Evolutionary conservation across 2,113 vertebrate genomes (phyloP), one percentile per base, ranked within the genome.

Genomic region (Procavia capensis): DNA sequence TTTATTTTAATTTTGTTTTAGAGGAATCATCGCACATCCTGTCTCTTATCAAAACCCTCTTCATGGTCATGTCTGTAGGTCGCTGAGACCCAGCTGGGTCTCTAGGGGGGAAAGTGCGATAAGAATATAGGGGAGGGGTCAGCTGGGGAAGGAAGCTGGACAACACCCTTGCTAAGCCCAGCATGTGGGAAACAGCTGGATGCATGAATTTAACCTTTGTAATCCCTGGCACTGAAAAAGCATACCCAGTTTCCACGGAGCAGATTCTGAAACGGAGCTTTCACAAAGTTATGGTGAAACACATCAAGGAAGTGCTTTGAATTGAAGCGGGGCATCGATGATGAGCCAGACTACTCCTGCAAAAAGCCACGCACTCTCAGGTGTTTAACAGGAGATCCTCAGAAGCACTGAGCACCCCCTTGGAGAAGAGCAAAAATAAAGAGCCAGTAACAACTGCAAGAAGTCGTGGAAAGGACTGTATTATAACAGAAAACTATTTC

Each of bases 171-270:
- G 57, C 41, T 78, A 54, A 91, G 43, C 43, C 89, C 89, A 94
- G 96, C 95, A 94, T 96, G 83, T 95, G 97, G 97, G 95, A 97
- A 97, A 94, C 95, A 97, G 97, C 95, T 97, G 95, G 95, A 59
- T 36, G 43, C 70, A 41, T 95, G 92, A 75, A 88, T 93, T 95
- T 97, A 91, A 97, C 50, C 95, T 96, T 96, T 97, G 95, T 91
- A 91, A 93, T 95, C 80, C 64, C 91, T 97, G 95, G 96, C 96
- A 91, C 75, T 94, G 95, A 64, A 93, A 97, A 91, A 91, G 75
- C 75, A 97, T 94, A 93, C 72, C 74, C 25, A 93, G 86, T 94
- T 94, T 92, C 82, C 36, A 84, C 59, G 95, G 75, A 97, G 39
- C 88, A 2, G n/a, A 87, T 91, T 95, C 74, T 29, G 9, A 86